Evolutionary conservation across 2,888 invertebrate species (phyloP), one percentile per base, ranked within the genome.

Genomic region (Cryptocephalus primarius): DNA sequence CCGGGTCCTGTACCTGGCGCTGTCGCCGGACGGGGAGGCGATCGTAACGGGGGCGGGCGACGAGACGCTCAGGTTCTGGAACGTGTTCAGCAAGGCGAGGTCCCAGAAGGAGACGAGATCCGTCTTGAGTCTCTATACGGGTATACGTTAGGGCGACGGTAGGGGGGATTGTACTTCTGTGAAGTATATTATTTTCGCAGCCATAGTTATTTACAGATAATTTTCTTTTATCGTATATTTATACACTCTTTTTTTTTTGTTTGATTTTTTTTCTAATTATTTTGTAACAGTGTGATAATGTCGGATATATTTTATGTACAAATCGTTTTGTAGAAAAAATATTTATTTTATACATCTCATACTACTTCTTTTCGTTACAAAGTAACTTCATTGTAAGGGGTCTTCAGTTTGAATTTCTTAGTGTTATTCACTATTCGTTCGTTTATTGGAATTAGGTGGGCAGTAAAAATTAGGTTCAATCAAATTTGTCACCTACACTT

Each of bases 21-120:
- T 97, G 70, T 96, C 95, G 4, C 97, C 97, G 0, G 96, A 96
- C 68, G 97, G 97, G 33, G 96, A 97, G 68, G 93, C 96, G 2
- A 97, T 99, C 54, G 97, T 99, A 0, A 99, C 97, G 0, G 97
- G 97, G 31, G 97, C 97, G 1, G 97, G 97, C 0, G 97, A 97
- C 70, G 97, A 97, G 68, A 99, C 97, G 0, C 75, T 99, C 6
- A 77, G 97, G 8, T 99, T 97, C 71, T 99, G 96, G 97, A 96
- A 96, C 75, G 95, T 99, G 0, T 99, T 99, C 73, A 94, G 92
- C 64, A 97, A 97, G 75, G 92, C 93, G 11, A 81, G 93, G 34
- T 92, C 92, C 48, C 91, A 91, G 66, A 90, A 89, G 69, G 92
- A 92, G 69, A 91, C 90, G 59, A 88, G 93, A 69, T 93, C 93